These are phyloP conservation scores for Arctopsyche grandis DNA, from an alignment of 1,140 invertebrate species.

Conservation along the genomic window DNA sequence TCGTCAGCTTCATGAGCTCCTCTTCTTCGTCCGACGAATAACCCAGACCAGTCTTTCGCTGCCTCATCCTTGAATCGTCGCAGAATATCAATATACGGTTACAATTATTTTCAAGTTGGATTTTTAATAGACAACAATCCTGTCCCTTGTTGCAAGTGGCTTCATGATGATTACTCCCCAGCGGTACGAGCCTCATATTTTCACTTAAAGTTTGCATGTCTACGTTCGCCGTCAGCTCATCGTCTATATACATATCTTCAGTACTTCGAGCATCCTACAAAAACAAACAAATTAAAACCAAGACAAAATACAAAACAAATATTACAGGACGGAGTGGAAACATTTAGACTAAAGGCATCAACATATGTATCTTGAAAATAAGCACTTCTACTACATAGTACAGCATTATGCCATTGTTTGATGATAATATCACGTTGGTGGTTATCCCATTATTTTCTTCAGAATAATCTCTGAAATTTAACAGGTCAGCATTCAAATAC, in stretches of 20 bases:
- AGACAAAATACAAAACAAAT: too few species aligned
- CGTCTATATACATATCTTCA: constrained; percentile 66
- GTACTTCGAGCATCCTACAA: constrained; percentile 65
- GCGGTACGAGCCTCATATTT: constrained; percentile 60
- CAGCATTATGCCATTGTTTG: too few species aligned
- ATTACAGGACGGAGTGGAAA: too few species aligned
- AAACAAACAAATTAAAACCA: constrained; percentile 9
- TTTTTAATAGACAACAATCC: constrained; percentile 64
- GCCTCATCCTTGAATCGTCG: constrained; percentile 11
- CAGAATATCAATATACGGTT: constrained; percentile 46
- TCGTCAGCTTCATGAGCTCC: background rate
- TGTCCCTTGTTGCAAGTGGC: constrained; percentile 62
- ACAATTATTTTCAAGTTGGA: constrained; percentile 54
- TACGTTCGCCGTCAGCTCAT: constrained; percentile 63
- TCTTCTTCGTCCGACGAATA: constrained; percentile 44
- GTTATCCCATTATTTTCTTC: too few species aligned
- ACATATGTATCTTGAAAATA: background rate
- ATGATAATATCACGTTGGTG: too few species aligned
- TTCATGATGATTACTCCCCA: constrained; percentile 63
- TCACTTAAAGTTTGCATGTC: constrained; percentile 62
- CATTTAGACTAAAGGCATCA: background rate
- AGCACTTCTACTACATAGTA: too few species aligned
- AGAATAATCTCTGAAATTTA: too few species aligned
- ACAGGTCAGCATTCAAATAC: too few species aligned
- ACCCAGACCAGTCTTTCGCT: background rate